Evolutionary conservation across 2,888 invertebrate genomes (phyloP).

Genomic region (Lagria hirta): DNA sequence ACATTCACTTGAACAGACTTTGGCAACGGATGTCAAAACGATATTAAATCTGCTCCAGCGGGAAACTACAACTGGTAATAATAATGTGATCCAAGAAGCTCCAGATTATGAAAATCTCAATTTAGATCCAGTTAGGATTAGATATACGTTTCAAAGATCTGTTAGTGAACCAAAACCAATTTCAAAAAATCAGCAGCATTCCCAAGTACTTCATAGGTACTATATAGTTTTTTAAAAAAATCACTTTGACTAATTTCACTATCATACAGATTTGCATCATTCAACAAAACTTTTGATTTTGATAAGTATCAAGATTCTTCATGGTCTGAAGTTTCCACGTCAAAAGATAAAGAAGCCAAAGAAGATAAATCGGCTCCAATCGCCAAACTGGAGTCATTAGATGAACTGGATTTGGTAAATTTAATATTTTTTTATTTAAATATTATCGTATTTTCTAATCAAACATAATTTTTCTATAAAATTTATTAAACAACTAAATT

Average conservation of each 20-base stretch:
- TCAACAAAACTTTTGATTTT: slow-evolving; percentile 53
- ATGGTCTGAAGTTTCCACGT: slow-evolving; percentile 39
- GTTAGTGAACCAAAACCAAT: slow-evolving; percentile 55
- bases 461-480: too few relatives aligned
- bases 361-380: slow-evolving; percentile 60
- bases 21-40: slow-evolving; percentile 72
- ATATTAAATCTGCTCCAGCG: slow-evolving; percentile 59
- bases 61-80: slow-evolving; percentile 20
- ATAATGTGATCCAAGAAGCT: slow-evolving; percentile 32
- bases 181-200: slow-evolving; percentile 49
- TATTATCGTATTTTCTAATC: too few relatives aligned
- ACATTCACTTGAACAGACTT: slow-evolving; percentile 69
- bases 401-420: slow-evolving; percentile 62
- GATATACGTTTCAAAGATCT: slow-evolving; percentile 52
- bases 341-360: slow-evolving; percentile 41
- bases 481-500: too few relatives aligned
- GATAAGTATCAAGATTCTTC: slow-evolving; percentile 43
- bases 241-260: too few relatives aligned
- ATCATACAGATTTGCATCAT: slow-evolving; percentile 53
- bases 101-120: slow-evolving; percentile 52
- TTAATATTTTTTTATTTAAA: too few relatives aligned
- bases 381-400: slow-evolving; percentile 66
- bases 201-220: slow-evolving; percentile 54
- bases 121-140: slow-evolving; percentile 46
- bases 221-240: slow-evolving; percentile 21